Evolutionary conservation across 37 sponge, comb jelly and placozoan genomes (phyloP).

Genomic region (Aplysina aerophoba): DNA sequence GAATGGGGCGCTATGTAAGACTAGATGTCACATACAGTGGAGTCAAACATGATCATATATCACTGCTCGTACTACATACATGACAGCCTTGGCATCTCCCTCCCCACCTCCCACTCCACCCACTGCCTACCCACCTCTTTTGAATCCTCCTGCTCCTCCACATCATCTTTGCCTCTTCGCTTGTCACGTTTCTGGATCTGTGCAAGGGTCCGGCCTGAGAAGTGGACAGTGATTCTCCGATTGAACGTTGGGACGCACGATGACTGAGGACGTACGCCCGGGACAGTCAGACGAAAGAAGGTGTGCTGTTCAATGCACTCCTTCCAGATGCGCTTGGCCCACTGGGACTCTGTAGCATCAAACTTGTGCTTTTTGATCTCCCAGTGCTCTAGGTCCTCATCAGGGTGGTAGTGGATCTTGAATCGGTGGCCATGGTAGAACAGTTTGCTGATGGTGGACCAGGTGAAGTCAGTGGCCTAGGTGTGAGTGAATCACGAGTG

Average conservation of each 20-base stretch:
- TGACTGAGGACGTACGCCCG: background rate
- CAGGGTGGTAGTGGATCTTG: slow-evolving; percentile 56
- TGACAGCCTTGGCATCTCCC: too few species aligned
- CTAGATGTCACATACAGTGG: too few species aligned
- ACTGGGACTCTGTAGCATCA: background rate
- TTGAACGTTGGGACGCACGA: background rate
- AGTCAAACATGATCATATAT: too few species aligned
- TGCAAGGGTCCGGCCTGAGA: slow-evolving; percentile 63
- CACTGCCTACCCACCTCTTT: too few species aligned
- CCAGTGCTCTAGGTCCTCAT: slow-evolving; percentile 2
- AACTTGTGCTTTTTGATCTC: slow-evolving; percentile 17
- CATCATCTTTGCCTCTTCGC: too few species aligned
- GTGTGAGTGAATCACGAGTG: too few species aligned
- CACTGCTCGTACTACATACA: too few species aligned
- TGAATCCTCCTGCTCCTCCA: too few species aligned
- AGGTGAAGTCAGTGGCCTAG: slow-evolving; percentile 42
- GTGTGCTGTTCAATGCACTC: slow-evolving; percentile 82
- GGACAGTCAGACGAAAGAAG: slow-evolving; percentile 67
- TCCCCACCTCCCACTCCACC: too few species aligned
- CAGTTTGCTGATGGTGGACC: slow-evolving; percentile 67
- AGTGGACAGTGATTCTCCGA: slow-evolving; percentile 48
- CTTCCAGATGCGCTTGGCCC: slow-evolving; percentile 81
- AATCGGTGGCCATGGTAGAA: slow-evolving; percentile 68
- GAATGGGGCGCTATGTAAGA: too few species aligned
- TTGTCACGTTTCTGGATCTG: slow-evolving; percentile 35